Base-by-base conservation (phyloP, 2,113 vertebrate genomes). In the Hippocampus zosterae region DNA sequence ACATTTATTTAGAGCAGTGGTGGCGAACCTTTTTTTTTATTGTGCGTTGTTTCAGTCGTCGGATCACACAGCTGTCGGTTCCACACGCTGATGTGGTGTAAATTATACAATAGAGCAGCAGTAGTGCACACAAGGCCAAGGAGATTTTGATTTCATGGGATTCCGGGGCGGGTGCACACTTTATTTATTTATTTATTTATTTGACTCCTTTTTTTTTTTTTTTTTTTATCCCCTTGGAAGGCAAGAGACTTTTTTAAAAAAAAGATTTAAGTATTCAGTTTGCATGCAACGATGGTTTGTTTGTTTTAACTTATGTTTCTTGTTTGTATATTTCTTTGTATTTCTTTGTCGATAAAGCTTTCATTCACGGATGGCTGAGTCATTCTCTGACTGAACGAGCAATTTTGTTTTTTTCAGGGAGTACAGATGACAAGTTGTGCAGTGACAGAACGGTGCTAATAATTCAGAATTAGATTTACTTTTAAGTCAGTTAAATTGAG, bases 121-220 rank as follows among this genome's bases (percentile, higher is more conserved):
- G 15, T 59, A 59, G 25, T 16, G 57, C 33, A 60, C 57, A 33
- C 57, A 33, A 60, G 12, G 27, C 7, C 27, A 9, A 60, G 27
- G 57, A 16, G 12, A 15, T 18, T 60, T 60, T 19, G 16, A 33
- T 18, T 33, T 29, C 18, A 8, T 18, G 56, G 56, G 25, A 57
- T 27, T 57, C 55, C 10, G 2, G 8, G 2, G 57, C 12, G 18
- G 55, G 63, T 1, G 23, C 10, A 5, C 53, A 62, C 60, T 78
- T 37, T 88, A 91, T 91, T 89, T 91, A 91, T 90, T 91, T 90
- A 91, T 90, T 91, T 90, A 92, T 92, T 92, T 92, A 92, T 92
- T 91, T 46, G 63, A 46, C 63, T 25, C 85, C 74, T 68, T 68
- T 61, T 71, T 71, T 25, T 65, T 61, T 71, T 71, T 25, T 65